Base-by-base conservation (phyloP, 2,797 vertebrate genomes). In the Knipowitschia caucasica region DNA sequence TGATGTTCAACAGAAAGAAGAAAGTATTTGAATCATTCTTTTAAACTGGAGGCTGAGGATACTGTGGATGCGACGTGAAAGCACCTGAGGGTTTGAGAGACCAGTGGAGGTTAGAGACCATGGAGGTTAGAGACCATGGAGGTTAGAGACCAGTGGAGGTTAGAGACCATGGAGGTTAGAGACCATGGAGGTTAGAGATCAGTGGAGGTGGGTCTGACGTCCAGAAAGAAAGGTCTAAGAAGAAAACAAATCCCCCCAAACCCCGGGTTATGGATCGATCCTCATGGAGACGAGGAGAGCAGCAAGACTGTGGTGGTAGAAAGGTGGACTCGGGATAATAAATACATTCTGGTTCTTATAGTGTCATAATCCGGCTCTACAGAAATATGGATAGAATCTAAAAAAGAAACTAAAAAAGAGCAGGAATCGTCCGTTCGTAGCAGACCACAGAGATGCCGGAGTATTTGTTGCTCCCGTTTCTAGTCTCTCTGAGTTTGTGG, bases 321-420 rank as follows among this genome's bases (percentile, higher is more conserved):
- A 85, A 84, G 82, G 47, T 80, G 56, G 56, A 83, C 77, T 81
- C 21, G 4, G 23, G 66, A 85, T 90, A 94, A 95, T 95, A 95
- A 95, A 94, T 96, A 95, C 92, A 93, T 94, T 93, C 92, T 73
- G 67, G 81, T 91, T 84, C 68, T 81, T 90, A 86, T 89, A 90
- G 85, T 78, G 88, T 91, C 72, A 67, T 86, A 91, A 85, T 86
- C 89, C 78, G 56, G 69, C 87, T 89, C 88, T 86, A 89, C 78
- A 83, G 76, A 86, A 83, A 64, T 82, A 82, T 80, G 17, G 26
- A 64, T 70, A 67, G 30, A 59, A 74, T 73, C 69, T 82, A 78
- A 61, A 52, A 40, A 67, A 61, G 29, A 9, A 24, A n/a, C n/a
- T 39, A 12, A 56, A 26, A 46, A 20, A 55, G 51, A 50, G 30